A percentile compares a stretch with the other conserved stretches of the same genome.
phyloP scores from a whole-genome alignment of 2,888 invertebrate species.

The Nymphalis urticae region DNA sequence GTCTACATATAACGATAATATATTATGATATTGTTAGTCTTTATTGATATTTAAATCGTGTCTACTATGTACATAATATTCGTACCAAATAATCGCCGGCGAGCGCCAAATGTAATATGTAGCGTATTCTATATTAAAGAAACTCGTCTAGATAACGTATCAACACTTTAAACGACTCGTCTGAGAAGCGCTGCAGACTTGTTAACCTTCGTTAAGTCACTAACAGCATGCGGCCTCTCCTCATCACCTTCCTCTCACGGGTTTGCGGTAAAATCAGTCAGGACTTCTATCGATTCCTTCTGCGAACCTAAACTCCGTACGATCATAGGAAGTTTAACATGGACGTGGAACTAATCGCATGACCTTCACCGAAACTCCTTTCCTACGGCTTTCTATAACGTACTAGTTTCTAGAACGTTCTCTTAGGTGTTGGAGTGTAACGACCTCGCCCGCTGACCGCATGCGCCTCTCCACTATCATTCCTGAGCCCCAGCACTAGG shows the following conservation, averaged over 20 bases:
- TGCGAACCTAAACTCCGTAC: conserved; percentile 5
- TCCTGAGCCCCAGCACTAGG: conserved; percentile 55
- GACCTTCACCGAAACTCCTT: conserved; percentile 53
- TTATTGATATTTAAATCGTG: conserved; percentile 49
- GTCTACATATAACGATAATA: conserved; percentile 57
- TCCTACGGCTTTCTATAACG: conserved; percentile 48
- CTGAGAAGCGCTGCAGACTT: conserved; percentile 34
- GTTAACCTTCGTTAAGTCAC: conserved; percentile 41
- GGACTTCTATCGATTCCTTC: background rate
- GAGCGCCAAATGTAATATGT: conserved; percentile 12
- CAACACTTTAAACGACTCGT: background rate
- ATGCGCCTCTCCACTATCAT: conserved; percentile 63
- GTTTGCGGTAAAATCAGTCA: conserved; percentile 50
- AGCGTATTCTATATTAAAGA: conserved; percentile 5
- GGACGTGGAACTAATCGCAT: conserved; percentile 56
- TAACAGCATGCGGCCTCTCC: conserved; percentile 70
- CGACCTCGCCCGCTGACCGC: conserved; percentile 55
- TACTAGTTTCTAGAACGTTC: conserved; percentile 28
- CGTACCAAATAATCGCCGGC: conserved; percentile 27
- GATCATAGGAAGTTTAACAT: conserved; percentile 54
- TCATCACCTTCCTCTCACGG: conserved; percentile 53
- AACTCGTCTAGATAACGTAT: conserved; percentile 11
- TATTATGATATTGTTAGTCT: conserved; percentile 49
- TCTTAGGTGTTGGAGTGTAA: conserved; percentile 60
- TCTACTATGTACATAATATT: conserved; percentile 39